A percentile compares a stretch with the other conserved stretches of the same genome.
Conservation (phyloP, 1,140 invertebrate species). For the Teleogryllus occipitalis region DNA sequence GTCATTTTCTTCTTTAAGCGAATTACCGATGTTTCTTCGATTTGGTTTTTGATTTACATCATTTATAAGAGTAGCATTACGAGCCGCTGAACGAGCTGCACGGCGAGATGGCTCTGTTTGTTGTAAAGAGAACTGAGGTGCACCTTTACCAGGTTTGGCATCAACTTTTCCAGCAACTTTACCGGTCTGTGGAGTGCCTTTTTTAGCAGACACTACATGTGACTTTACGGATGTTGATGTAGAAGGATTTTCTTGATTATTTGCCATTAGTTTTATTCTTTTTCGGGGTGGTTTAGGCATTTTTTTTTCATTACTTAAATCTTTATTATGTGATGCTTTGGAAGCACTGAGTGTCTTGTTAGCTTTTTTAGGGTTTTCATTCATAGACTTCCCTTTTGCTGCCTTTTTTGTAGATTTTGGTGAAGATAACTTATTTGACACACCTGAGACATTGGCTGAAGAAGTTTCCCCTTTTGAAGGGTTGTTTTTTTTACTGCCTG, state of each 20-base stretch:
- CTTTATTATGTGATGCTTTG: not conserved
- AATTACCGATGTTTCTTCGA: no score
- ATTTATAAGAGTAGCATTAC: no score
- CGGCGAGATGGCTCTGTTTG: no score
- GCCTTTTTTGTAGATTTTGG: not conserved
- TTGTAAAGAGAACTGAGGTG: no score
- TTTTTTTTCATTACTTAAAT: not conserved
- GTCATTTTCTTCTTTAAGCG: no score
- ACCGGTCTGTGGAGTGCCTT: no score
- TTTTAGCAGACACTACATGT: no score
- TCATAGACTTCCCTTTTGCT: not conserved
- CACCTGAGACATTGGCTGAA: not conserved
- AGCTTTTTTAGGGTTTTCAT: not conserved
- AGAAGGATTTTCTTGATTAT: not conserved
- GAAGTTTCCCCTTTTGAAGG: not conserved
- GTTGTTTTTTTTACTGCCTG: not conserved
- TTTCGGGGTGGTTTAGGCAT: not conserved
- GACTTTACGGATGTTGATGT: no score
- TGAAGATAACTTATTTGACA: not conserved
- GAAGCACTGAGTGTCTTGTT: not conserved
- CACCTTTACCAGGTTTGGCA: no score
- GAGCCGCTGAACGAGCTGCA: no score
- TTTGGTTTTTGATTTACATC: no score
- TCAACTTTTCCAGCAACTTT: no score
- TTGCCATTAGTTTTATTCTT: not conserved